Evolutionary conservation across 1,140 invertebrate species (phyloP).

Genomic region (Idris sp.): DNA sequence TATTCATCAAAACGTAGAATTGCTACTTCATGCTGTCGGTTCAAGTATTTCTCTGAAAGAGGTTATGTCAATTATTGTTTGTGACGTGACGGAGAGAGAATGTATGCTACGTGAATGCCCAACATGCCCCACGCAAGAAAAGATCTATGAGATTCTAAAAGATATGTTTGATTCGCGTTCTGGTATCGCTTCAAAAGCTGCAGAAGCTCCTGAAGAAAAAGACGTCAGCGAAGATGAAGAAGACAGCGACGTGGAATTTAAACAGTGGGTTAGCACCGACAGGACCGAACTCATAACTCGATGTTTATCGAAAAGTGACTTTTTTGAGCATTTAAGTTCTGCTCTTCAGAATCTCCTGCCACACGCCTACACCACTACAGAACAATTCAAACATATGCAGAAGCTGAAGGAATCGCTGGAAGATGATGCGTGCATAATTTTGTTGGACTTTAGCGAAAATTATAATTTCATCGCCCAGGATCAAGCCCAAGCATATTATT

Average conservation of each 20-base stretch:
- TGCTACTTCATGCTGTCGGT: slow-evolving; percentile 18
- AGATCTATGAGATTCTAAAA: slow-evolving; percentile 29
- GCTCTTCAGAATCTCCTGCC: slow-evolving; percentile 17
- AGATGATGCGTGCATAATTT: slow-evolving; percentile 20
- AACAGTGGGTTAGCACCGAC: slow-evolving; percentile 35
- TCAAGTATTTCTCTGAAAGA: slow-evolving; percentile 15
- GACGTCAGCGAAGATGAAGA: slow-evolving; percentile 13
- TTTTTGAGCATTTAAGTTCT: slow-evolving; percentile 6
- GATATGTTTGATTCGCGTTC: slow-evolving; percentile 12
- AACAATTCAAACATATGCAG: slow-evolving; percentile 21
- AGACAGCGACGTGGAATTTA: slow-evolving; percentile 6
- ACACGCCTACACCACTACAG: slow-evolving; percentile 17
- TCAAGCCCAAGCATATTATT: slow-evolving; percentile 31
- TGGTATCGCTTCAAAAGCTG: slow-evolving; percentile 14
- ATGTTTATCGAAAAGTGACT: slow-evolving; percentile 14
- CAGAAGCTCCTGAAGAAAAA: too few relatives aligned
- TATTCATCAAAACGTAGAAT: slow-evolving; percentile 36
- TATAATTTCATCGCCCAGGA: slow-evolving; percentile 20
- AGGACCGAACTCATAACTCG: slow-evolving; percentile 22
- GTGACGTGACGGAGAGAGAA: slow-evolving; percentile 8
- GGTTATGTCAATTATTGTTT: slow-evolving; percentile 25
- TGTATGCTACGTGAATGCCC: slow-evolving; percentile 37
- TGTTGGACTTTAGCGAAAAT: slow-evolving; percentile 26
- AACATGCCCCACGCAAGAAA: slow-evolving; percentile 20
- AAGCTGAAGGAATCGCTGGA: slow-evolving; percentile 12